phyloP scores from a whole-genome alignment of 2,888 invertebrate species.

The Limnephilus lunatus region DNA sequence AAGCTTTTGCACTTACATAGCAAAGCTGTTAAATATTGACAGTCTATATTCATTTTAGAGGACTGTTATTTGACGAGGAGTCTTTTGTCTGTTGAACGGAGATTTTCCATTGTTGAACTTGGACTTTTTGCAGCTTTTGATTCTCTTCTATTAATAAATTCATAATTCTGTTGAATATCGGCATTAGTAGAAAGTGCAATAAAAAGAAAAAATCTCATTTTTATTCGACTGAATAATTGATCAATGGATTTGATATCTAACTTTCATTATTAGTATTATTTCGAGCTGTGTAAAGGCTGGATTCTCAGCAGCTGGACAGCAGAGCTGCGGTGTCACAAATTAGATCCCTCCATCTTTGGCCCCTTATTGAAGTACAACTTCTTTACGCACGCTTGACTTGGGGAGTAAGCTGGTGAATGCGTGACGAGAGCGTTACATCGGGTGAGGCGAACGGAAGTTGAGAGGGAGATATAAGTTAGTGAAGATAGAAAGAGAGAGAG shows the following conservation, averaged over 20 bases:
- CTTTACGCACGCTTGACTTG: too few species aligned
- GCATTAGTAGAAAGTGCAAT: background rate
- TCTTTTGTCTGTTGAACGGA: conserved; percentile 23
- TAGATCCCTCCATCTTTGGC: background rate
- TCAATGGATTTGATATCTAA: too few species aligned
- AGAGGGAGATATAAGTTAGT: too few species aligned
- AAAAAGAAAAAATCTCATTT: background rate
- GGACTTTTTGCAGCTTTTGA: background rate
- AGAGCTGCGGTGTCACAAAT: background rate
- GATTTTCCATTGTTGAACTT: conserved; percentile 17
- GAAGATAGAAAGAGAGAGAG: too few species aligned
- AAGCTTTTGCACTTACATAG: conserved; percentile 12
- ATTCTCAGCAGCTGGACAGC: background rate
- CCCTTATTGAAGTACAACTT: too few species aligned
- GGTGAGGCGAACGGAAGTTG: too few species aligned
- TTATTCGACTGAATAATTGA: too few species aligned
- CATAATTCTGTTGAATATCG: background rate
- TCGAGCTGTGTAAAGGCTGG: background rate
- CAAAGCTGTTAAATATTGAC: conserved; percentile 15
- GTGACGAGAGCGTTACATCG: too few species aligned
- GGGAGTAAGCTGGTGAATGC: too few species aligned
- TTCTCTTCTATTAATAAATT: background rate
- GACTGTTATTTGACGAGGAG: conserved; percentile 13
- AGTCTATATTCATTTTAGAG: conserved; percentile 9
- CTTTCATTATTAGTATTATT: background rate